Percentiles rank a stretch among this genome's conserved stretches.
Evolutionary conservation across 2,888 invertebrate genomes (phyloP).

Genomic region (Nebria salina): DNA sequence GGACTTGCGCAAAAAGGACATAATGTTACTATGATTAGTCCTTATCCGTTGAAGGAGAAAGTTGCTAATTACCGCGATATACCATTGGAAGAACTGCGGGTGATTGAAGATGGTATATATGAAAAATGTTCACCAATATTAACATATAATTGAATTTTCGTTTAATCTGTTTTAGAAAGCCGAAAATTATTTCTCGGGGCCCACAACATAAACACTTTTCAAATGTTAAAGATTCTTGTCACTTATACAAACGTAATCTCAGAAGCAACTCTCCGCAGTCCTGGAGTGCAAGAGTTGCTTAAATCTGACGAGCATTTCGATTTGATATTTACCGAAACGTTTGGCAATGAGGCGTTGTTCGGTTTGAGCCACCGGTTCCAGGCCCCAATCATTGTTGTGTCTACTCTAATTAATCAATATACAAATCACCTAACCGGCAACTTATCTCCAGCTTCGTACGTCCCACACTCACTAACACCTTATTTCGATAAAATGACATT

Average conservation of each 20-base stretch:
- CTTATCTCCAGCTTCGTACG: conserved; percentile 56
- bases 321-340: conserved; percentile 55
- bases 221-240: neutral
- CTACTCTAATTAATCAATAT: conserved; percentile 53
- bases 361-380: conserved; percentile 57
- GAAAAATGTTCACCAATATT: too few relatives aligned
- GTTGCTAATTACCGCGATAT: conserved; percentile 52
- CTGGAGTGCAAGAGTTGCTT: conserved; percentile 23
- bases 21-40: conserved; percentile 65
- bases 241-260: neutral
- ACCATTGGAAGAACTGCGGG: conserved; percentile 48
- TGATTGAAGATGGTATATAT: conserved; percentile 29
- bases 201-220: neutral
- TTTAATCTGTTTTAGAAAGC: neutral
- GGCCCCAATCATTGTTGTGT: conserved; percentile 56
- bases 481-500: conserved; percentile 57
- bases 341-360: conserved; percentile 57
- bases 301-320: conserved; percentile 53
- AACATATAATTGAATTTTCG: too few relatives aligned
- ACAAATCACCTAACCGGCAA: conserved; percentile 55
- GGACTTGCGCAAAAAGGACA: conserved; percentile 66
- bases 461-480: conserved; percentile 53
- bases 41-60: conserved; percentile 50
- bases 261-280: conserved; percentile 10
- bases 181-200: neutral